phyloP scores from a whole-genome alignment of 2,113 vertebrate species.

The Notarius lentiginosus region DNA sequence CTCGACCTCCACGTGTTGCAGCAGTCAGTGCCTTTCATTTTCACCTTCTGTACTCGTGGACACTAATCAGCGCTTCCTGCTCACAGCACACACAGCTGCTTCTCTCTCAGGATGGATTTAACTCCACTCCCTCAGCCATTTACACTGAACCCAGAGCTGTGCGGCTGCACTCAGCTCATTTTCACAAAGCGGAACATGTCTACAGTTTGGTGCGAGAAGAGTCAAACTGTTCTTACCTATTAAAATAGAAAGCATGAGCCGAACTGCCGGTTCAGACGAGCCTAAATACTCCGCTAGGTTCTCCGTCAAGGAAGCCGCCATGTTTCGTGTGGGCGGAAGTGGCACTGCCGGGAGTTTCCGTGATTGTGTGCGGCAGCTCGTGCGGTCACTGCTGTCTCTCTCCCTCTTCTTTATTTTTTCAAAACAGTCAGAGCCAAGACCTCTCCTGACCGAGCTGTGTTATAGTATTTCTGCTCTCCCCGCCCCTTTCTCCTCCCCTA shows the following conservation, averaged over 20 bases:
- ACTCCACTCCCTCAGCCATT: not conserved
- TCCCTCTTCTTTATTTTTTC: not conserved
- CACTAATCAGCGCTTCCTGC: not conserved
- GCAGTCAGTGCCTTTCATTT: not conserved
- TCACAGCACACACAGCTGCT: not conserved
- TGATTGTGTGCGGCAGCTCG: conserved; percentile 45
- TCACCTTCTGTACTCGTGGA: not conserved
- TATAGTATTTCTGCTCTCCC: conserved; percentile 19
- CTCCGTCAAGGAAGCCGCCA: conserved; percentile 78
- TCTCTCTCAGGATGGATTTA: not conserved
- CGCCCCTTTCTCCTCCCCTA: conserved; percentile 33
- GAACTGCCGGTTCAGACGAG: conserved; percentile 87
- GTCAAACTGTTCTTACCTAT: conserved; percentile 76
- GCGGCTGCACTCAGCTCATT: not conserved
- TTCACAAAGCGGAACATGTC: not conserved
- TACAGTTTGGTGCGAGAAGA: not conserved
- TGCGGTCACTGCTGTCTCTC: conserved; percentile 20
- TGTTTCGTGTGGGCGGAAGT: conserved; percentile 78
- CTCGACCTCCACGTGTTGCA: conserved; percentile 23
- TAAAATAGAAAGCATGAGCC: conserved; percentile 86
- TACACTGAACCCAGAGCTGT: not conserved
- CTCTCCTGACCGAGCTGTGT: not conserved
- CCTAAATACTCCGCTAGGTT: conserved; percentile 81
- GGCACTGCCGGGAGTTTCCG: conserved; percentile 58
- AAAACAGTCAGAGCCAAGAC: not conserved